These are phyloP conservation scores for Euleptes europaea DNA, from an alignment of 2,113 vertebrate genomes.

Conservation along the genomic window DNA sequence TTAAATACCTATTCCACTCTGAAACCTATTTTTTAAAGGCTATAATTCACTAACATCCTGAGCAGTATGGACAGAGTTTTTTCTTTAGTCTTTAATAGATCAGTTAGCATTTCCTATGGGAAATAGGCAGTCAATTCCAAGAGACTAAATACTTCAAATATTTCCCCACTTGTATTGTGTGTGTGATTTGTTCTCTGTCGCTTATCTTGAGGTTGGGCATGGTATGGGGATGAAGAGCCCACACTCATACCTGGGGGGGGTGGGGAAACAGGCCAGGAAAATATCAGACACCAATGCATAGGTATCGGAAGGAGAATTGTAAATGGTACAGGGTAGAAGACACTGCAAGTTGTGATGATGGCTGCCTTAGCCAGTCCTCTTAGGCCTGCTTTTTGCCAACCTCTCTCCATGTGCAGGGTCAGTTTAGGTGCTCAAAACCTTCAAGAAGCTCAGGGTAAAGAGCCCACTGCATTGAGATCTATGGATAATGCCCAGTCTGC, in stretches of 20 bases:
- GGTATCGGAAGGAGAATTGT: background rate
- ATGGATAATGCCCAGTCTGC: background rate
- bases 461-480: background rate
- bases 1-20: background rate
- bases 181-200: background rate
- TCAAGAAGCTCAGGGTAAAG: background rate
- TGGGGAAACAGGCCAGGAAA: background rate
- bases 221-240: background rate
- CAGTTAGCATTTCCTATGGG: background rate
- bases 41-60: background rate
- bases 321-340: background rate
- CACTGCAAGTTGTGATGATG: background rate
- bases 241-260: background rate
- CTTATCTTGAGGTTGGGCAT: background rate
- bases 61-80: fast-evolving
- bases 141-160: background rate
- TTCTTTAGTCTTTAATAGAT: background rate
- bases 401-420: background rate
- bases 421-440: background rate
- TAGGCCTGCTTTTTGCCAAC: background rate
- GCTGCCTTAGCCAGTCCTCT: background rate
- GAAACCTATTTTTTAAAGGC: background rate
- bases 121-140: background rate
- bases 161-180: background rate
- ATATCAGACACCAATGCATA: background rate